These are phyloP conservation scores for Terebella lapidaria DNA, from an alignment of 2,888 invertebrate genomes.

Conservation along the genomic window DNA sequence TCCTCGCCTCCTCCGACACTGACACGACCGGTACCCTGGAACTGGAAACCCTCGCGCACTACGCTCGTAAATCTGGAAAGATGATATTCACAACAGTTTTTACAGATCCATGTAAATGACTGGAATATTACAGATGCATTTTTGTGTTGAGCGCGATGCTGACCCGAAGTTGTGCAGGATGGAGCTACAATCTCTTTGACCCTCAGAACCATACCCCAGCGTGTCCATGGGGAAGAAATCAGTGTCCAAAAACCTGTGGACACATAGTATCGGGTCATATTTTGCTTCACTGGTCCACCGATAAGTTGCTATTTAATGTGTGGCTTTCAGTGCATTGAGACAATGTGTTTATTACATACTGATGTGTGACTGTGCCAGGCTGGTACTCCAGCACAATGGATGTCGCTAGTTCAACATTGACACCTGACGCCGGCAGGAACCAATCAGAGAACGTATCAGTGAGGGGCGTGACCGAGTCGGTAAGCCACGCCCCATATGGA, in stretches of 20 bases:
- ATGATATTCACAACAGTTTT: too few species aligned
- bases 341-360: not conserved
- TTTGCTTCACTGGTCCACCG: too few species aligned
- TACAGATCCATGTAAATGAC: too few species aligned
- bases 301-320: too few species aligned
- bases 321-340: too few species aligned
- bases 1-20: constrained; percentile 39
- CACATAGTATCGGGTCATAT: too few species aligned
- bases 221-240: constrained; percentile 35
- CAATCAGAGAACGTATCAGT: constrained; percentile 34
- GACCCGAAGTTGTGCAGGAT: constrained; percentile 1
- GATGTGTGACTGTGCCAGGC: not conserved
- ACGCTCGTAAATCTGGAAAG: constrained; percentile 28
- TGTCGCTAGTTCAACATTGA: constrained; percentile 14
- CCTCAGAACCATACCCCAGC: constrained; percentile 27
- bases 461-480: constrained; percentile 26
- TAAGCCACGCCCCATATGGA: constrained; percentile 27
- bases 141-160: too few species aligned
- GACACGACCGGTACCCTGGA: constrained; percentile 30
- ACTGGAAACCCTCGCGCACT: constrained; percentile 32
- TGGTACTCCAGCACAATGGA: constrained; percentile 1
- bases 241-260: constrained; percentile 23
- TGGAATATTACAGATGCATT: not conserved
- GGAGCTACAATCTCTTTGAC: constrained; percentile 26
- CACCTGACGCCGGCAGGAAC: constrained; percentile 22